Conservation (phyloP, 2,888 invertebrate species). For the Xanthia icteritia region DNA sequence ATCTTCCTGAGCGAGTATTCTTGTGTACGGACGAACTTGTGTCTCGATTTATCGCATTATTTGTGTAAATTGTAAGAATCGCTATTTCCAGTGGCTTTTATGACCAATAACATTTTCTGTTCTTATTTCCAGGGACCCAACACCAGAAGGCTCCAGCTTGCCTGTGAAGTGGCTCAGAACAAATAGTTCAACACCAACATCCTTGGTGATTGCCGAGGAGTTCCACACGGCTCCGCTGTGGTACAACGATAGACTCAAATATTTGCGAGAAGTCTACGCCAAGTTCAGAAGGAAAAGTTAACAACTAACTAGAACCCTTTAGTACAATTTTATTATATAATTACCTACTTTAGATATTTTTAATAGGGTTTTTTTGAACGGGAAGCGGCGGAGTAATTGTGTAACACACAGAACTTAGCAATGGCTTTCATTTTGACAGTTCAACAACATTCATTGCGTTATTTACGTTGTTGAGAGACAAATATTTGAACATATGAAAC, state of each 20-base stretch:
- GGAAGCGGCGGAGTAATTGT: background rate
- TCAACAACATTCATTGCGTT: no score
- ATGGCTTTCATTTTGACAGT: no score
- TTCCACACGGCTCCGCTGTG: constrained; percentile 76
- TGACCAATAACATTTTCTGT: no score
- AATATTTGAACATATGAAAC: no score
- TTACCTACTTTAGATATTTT: constrained; percentile 5
- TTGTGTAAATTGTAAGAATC: background rate
- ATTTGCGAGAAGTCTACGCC: constrained; percentile 76
- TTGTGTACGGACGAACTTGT: no score
- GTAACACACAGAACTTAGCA: no score
- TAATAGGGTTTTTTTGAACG: constrained; percentile 4
- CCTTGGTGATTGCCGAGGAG: constrained; percentile 77
- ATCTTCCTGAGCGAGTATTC: background rate
- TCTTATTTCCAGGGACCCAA: constrained; percentile 78
- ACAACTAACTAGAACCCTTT: background rate
- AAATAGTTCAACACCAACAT: constrained; percentile 66
- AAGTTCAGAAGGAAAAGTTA: constrained; percentile 76
- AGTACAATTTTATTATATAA: constrained; percentile 6
- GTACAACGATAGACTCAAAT: constrained; percentile 74
- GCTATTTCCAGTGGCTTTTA: background rate
- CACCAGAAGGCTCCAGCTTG: constrained; percentile 73
- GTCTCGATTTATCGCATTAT: background rate
- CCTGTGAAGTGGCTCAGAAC: constrained; percentile 78
- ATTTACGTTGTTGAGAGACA: no score